These are phyloP conservation scores for Clarias pachynema DNA, from an alignment of 2,797 vertebrate genomes.

Conservation along the genomic window DNA sequence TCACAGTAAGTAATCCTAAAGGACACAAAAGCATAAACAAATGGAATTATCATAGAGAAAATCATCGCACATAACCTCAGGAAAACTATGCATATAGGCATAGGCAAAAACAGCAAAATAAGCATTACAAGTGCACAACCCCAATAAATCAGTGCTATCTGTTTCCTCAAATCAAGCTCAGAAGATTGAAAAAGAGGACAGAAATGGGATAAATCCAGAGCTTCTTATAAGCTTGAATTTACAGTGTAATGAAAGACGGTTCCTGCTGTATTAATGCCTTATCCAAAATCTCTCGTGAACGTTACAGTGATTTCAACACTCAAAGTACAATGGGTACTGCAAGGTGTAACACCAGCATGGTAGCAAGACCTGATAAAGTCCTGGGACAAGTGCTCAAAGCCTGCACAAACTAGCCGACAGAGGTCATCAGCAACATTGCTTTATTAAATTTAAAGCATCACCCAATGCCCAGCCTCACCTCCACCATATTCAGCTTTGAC, in stretches of 20 bases:
- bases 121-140: background rate
- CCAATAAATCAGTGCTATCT: constrained; percentile 54
- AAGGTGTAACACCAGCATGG: background rate
- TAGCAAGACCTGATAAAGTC: background rate
- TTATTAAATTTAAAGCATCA: background rate
- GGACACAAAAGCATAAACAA: background rate
- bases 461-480: background rate
- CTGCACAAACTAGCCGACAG: background rate
- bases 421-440: background rate
- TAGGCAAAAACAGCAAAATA: background rate
- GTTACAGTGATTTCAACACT: background rate
- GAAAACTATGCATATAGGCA: background rate
- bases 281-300: background rate
- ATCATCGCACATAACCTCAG: constrained; percentile 26
- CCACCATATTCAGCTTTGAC: background rate
- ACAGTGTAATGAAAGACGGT: background rate
- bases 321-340: background rate
- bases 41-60: constrained; percentile 31
- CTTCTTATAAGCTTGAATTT: background rate
- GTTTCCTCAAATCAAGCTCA: background rate
- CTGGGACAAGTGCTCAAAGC: background rate
- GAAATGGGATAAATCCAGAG: constrained; percentile 29
- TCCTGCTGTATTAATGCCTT: background rate
- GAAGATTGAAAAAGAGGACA: constrained; percentile 28
- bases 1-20: background rate